Conservation (phyloP, 2,888 invertebrate species). For the Mycogona germanica region DNA sequence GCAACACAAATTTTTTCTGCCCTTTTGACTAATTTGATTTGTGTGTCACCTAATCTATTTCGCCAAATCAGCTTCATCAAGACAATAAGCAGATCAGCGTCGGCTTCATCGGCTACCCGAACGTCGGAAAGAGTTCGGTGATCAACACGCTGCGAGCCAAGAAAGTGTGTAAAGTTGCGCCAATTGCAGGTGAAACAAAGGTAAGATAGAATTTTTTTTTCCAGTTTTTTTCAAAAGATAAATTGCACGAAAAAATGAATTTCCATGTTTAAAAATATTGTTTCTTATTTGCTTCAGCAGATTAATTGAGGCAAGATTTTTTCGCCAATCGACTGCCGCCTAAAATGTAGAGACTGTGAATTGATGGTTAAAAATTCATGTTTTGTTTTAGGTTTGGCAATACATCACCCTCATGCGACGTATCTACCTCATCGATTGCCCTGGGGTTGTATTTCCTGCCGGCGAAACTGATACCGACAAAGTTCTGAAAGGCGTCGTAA, state of each 20-base stretch:
- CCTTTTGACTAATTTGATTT: no score
- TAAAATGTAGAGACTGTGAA: no score
- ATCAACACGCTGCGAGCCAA: constrained; percentile 92
- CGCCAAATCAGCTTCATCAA: constrained; percentile 52
- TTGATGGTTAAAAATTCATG: not conserved
- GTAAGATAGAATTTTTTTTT: constrained; percentile 26
- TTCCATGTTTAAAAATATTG: constrained; percentile 8
- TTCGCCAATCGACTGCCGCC: not conserved
- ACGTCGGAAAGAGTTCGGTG: constrained; percentile 96
- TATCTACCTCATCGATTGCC: constrained; percentile 96
- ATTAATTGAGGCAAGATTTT: not conserved
- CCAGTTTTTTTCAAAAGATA: no score
- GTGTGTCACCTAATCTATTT: no score
- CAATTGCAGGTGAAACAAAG: constrained; percentile 77
- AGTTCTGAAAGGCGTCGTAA: constrained; percentile 88
- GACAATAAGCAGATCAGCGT: constrained; percentile 99
- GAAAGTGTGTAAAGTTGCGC: constrained; percentile 97
- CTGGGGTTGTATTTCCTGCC: constrained; percentile 95
- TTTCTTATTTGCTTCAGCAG: not conserved
- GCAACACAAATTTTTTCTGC: no score
- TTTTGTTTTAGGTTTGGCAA: constrained; percentile 68
- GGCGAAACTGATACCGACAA: constrained; percentile 79
- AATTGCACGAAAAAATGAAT: constrained; percentile 3
- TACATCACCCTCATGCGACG: constrained; percentile 96
- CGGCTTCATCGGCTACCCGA: constrained; percentile 97